Evolutionary conservation across 2,888 invertebrate species (phyloP), one percentile per base, ranked within the genome.

Genomic region (Cerastis leucographa): DNA sequence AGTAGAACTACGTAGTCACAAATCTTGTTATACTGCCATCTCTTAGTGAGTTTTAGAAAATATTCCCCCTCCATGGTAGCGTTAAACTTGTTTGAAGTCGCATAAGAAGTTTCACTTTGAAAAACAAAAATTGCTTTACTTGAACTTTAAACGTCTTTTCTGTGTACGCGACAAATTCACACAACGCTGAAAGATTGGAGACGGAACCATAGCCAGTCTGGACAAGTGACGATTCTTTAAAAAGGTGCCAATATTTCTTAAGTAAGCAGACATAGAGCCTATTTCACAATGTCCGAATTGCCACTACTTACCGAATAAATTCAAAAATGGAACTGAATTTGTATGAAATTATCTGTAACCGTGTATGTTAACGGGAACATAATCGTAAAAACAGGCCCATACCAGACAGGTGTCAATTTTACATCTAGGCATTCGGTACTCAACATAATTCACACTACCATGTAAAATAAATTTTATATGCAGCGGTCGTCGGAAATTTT

Each of bases 401-500:
- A 35, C 35, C 35, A 35, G 35, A 46, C 35, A 65, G 22, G 54
- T 54, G 68, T 54, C 22, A 35, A 74, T 35, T 73, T 68, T n/a
- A 42, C 44, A 56, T 44, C 44, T 35, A 46, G 5, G 25, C 59
- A 35, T 11, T 44, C 46, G 40, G 25, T n/a, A 35, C 46, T 56
- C 19, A n/a, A 76, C 12, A 51, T 59, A 56, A 59, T 78, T 54
- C 25, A 84, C 85, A 49, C 81, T 72, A 80, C 54, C 65, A 56
- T 40, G 56, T 56, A 56, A 67, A 70, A 74, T 62, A 46, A 44
- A 66, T 64, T 72, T 64, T 51, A 70, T 25, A 69, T 78, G 78
- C 80, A 78, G 19, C 35, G 8, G 51, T 68, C 69, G 71, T 86
- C 69, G 65, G 73, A 62, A 83, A 74, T 73, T 54, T 72, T 56